Conservation (phyloP, 2,113 vertebrate species). For the Columba janthina region DNA sequence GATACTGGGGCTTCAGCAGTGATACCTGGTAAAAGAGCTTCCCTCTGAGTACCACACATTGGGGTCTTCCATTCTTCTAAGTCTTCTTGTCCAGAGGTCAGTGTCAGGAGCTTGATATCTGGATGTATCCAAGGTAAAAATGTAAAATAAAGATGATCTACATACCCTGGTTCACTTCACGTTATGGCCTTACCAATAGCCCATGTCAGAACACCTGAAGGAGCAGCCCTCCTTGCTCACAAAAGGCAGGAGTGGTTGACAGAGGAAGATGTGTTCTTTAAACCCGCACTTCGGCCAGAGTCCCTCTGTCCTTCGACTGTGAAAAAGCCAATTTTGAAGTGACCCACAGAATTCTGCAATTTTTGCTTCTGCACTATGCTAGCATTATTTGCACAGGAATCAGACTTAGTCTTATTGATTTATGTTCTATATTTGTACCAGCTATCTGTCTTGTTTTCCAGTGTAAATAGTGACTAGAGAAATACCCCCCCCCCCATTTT, state of each 20-base stretch:
- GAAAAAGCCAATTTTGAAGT: neutral
- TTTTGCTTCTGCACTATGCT: neutral
- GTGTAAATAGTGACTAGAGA: neutral
- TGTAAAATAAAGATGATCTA: neutral
- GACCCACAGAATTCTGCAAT: neutral
- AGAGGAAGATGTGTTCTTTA: neutral
- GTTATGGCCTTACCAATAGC: neutral
- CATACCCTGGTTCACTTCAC: neutral
- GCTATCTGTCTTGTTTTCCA: neutral
- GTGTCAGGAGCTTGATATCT: neutral
- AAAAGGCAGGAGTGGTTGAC: neutral
- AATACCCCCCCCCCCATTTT: neutral
- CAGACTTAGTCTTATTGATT: neutral
- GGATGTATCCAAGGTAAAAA: neutral
- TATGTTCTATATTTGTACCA: neutral
- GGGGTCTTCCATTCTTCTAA: neutral
- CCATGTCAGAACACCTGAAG: neutral
- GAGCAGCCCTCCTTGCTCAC: neutral
- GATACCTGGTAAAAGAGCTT: neutral
- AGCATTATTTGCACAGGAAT: neutral
- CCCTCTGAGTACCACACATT: neutral
- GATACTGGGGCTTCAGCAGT: neutral
- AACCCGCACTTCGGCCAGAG: neutral
- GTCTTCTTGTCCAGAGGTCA: fast-evolving
- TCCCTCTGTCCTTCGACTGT: neutral